These are phyloP conservation scores for Sceloporus tristichus DNA, from an alignment of 2,113 vertebrate genomes.

Conservation along the genomic window DNA sequence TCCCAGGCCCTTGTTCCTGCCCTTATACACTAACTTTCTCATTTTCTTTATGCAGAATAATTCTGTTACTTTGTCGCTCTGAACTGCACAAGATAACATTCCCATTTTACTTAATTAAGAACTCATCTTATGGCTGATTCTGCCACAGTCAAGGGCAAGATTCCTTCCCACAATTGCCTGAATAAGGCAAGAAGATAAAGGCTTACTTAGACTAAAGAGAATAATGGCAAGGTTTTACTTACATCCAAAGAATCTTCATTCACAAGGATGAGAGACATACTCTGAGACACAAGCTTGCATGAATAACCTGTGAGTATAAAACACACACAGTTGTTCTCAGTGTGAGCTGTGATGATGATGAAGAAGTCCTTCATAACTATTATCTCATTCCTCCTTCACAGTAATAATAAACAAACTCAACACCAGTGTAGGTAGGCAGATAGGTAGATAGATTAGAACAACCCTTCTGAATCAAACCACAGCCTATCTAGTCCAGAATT, in stretches of 20 bases:
- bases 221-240: slow-evolving; percentile 76
- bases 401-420: background rate
- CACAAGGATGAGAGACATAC: slow-evolving; percentile 96
- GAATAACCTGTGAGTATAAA: slow-evolving; percentile 90
- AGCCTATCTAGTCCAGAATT: background rate
- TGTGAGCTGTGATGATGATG: background rate
- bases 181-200: background rate
- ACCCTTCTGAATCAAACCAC: background rate
- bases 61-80: no score
- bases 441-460: background rate
- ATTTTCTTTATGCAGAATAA: no score
- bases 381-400: background rate
- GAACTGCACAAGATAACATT: no score
- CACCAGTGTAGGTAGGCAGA: background rate
- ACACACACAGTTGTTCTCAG: background rate
- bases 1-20: no score
- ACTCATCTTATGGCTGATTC: background rate
- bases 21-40: no score
- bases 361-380: background rate
- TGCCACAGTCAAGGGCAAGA: background rate
- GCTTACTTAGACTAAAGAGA: slow-evolving; percentile 2
- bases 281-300: slow-evolving; percentile 92
- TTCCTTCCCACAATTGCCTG: background rate
- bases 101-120: background rate
- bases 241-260: slow-evolving; percentile 98